Evolutionary conservation across 2,797 vertebrate genomes (phyloP).

Genomic region (Zonotrichia albicollis): DNA sequence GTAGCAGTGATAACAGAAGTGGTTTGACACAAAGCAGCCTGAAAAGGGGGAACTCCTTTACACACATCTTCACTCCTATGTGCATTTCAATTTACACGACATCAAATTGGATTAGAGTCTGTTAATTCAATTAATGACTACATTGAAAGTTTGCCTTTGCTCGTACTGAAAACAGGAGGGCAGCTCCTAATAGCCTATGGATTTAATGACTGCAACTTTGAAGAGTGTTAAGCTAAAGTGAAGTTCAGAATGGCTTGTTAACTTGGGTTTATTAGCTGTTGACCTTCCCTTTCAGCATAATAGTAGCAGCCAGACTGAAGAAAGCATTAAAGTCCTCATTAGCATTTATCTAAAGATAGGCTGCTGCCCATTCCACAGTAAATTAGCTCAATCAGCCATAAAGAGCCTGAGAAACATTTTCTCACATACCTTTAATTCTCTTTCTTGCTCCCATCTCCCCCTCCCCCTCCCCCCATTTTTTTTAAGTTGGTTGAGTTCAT

Average conservation of each 20-base stretch:
- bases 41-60: slow-evolving; percentile 1
- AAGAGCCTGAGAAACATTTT: slow-evolving; percentile 79
- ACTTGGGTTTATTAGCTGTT: slow-evolving; percentile 81
- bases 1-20: background rate
- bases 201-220: slow-evolving; percentile 77
- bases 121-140: slow-evolving; percentile 77
- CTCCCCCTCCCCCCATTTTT: rapidly evolving
- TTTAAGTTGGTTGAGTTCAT: slow-evolving; percentile 44
- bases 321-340: slow-evolving; percentile 75
- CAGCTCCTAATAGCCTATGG: slow-evolving; percentile 71
- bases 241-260: slow-evolving; percentile 79
- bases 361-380: slow-evolving; percentile 78
- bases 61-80: background rate
- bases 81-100: slow-evolving; percentile 64
- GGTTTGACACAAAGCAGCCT: background rate
- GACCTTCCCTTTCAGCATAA: slow-evolving; percentile 79
- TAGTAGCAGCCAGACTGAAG: slow-evolving; percentile 68
- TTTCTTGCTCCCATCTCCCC: background rate
- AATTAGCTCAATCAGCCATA: slow-evolving; percentile 80
- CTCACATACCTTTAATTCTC: slow-evolving; percentile 53
- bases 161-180: slow-evolving; percentile 64
- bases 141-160: slow-evolving; percentile 69
- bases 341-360: slow-evolving; percentile 82
- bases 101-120: slow-evolving; percentile 70
- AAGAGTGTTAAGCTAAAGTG: slow-evolving; percentile 74